Conservation (phyloP, 2,888 invertebrate genomes). For the Ophonus ardosiacus region DNA sequence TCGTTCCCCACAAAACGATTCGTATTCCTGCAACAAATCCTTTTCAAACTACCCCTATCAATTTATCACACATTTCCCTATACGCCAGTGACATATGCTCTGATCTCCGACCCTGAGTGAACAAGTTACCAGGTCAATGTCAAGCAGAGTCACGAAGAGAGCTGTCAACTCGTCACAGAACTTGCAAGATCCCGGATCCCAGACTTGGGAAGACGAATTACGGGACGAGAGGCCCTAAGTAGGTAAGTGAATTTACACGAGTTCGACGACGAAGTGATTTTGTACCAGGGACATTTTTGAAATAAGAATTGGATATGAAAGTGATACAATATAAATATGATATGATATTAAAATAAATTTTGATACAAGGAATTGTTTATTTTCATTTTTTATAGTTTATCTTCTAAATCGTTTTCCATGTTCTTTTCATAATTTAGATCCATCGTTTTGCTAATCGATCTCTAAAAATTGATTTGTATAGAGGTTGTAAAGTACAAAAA, state of each 20-base stretch:
- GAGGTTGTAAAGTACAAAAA: no score
- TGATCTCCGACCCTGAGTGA: conserved; percentile 4
- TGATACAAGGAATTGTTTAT: no score
- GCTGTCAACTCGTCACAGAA: background rate
- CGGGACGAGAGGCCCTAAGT: background rate
- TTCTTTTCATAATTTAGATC: no score
- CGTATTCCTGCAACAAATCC: background rate
- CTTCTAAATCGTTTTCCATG: no score
- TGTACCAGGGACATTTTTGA: no score
- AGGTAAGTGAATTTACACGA: conserved; percentile 30
- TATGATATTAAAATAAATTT: no score
- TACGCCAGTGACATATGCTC: background rate
- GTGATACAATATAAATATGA: no score
- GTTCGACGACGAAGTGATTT: background rate
- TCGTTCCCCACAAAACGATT: background rate
- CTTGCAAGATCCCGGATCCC: background rate
- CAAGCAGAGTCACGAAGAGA: background rate
- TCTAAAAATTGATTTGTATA: no score
- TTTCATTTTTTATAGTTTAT: no score
- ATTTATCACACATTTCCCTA: background rate
- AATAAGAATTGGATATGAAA: no score
- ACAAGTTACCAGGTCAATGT: conserved; percentile 26
- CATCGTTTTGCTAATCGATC: no score
- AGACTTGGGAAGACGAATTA: background rate
- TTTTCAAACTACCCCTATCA: background rate